Percentiles rank a stretch among this genome's conserved stretches.
phyloP scores from a whole-genome alignment of 2,888 invertebrate genomes.

The Hetaerina titia region DNA sequence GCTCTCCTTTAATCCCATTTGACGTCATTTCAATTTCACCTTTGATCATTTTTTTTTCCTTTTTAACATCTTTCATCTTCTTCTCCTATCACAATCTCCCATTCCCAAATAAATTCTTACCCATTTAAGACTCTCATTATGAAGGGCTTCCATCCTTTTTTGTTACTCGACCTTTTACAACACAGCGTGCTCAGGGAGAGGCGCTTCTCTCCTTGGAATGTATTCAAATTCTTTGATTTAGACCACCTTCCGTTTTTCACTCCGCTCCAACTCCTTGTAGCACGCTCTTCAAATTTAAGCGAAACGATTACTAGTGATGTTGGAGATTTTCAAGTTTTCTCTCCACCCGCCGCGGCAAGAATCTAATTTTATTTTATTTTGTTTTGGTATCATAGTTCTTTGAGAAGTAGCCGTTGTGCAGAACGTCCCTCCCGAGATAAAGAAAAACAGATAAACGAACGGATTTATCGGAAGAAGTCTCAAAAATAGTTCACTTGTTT shows the following conservation, averaged over 20 bases:
- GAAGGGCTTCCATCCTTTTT: background rate
- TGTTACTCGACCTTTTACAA: background rate
- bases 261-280: background rate
- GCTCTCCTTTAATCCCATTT: too few species aligned
- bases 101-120: too few species aligned
- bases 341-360: background rate
- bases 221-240: background rate
- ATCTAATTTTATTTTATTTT: background rate
- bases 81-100: too few species aligned
- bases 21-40: too few species aligned
- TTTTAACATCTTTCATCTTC: too few species aligned
- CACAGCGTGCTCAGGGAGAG: background rate
- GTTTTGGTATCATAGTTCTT: background rate
- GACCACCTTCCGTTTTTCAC: background rate
- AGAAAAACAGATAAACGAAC: constrained; percentile 20
- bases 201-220: background rate
- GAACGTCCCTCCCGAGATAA: background rate
- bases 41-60: too few species aligned
- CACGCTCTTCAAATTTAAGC: background rate
- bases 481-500: background rate
- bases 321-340: background rate
- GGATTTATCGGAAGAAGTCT: background rate
- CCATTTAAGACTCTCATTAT: too few species aligned
- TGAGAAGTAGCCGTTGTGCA: background rate
- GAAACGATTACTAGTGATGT: background rate